Evolutionary conservation across 2,888 invertebrate genomes (phyloP).

Genomic region (Vandiemenella viatica): DNA sequence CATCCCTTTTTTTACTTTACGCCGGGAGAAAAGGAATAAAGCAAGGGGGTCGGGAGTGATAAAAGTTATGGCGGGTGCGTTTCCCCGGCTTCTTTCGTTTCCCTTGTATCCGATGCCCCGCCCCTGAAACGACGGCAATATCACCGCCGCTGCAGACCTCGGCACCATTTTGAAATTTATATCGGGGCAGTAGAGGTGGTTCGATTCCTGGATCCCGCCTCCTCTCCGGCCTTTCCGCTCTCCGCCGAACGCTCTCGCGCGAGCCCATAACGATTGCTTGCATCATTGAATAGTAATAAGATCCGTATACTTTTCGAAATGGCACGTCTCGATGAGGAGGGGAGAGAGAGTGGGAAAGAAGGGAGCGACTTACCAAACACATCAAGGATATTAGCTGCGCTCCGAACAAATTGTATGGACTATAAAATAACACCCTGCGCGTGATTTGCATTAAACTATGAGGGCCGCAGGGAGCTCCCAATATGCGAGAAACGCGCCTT

Average conservation of each 20-base stretch:
- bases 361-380: conserved; percentile 14
- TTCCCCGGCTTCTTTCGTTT: too few species aligned
- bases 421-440: conserved; percentile 13
- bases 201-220: conserved; percentile 13
- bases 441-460: conserved; percentile 12
- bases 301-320: neutral
- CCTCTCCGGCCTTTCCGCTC: too few species aligned
- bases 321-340: neutral
- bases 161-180: conserved; percentile 15
- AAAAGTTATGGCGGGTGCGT: too few species aligned
- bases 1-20: too few species aligned
- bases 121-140: too few species aligned
- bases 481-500: neutral
- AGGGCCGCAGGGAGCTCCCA: too few species aligned
- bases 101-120: too few species aligned
- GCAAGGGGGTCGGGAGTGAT: too few species aligned
- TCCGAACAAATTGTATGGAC: conserved; percentile 17
- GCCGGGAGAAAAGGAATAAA: too few species aligned
- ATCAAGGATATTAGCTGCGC: conserved; percentile 17
- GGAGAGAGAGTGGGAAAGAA: conserved; percentile 4
- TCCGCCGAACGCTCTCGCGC: too few species aligned
- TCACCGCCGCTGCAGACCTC: neutral
- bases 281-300: conserved; percentile 35
- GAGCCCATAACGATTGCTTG: conserved; percentile 25
- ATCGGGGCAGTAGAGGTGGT: conserved; percentile 9